Percentiles rank a stretch among this genome's conserved stretches.
Conservation (phyloP, 2,113 vertebrate genomes). For the Clarias gariepinus region DNA sequence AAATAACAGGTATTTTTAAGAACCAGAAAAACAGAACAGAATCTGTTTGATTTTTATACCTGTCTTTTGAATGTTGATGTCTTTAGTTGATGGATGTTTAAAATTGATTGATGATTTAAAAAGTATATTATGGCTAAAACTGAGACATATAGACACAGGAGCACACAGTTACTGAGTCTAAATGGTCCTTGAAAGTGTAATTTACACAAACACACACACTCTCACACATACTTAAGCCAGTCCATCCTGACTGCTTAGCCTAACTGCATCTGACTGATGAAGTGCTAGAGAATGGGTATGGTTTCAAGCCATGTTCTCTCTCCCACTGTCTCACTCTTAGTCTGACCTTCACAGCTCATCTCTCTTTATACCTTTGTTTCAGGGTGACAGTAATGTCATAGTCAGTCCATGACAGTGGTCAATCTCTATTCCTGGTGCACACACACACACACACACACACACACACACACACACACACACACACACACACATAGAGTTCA, state of each 20-base stretch:
- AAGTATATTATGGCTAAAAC: background rate
- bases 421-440: conserved; percentile 27
- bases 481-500: background rate
- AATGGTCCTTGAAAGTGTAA: background rate
- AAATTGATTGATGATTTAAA: background rate
- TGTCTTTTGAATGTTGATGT: background rate
- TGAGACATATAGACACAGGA: background rate
- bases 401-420: conserved; percentile 36
- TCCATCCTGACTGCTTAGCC: background rate
- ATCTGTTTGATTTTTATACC: background rate
- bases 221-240: background rate
- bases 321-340: background rate
- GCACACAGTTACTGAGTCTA: background rate
- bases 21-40: too few species aligned
- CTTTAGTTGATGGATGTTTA: background rate
- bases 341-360: background rate
- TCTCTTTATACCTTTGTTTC: background rate
- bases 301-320: background rate
- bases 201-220: background rate
- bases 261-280: conserved; percentile 3
- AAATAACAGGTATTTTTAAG: background rate
- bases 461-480: too few species aligned
- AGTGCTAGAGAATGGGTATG: background rate
- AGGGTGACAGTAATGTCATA: conserved; percentile 12
- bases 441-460: too few species aligned